Conservation (phyloP, 2,888 invertebrate species). For the Caradrina clavipalpis region DNA sequence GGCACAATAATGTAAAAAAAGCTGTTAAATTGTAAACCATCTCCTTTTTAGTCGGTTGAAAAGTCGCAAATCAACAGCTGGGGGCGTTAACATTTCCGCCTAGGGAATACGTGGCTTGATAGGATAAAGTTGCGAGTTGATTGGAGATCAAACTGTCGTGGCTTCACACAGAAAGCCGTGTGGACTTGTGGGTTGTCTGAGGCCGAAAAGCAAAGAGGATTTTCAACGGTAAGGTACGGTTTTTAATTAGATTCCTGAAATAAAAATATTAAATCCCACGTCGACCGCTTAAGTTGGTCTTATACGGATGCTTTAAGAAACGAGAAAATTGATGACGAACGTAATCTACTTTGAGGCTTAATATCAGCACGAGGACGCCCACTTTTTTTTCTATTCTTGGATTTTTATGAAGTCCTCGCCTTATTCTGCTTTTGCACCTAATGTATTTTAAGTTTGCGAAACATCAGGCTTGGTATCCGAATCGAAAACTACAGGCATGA, state of each 20-base stretch:
- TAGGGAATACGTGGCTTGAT: slow-evolving; percentile 30
- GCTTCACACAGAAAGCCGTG: slow-evolving; percentile 20
- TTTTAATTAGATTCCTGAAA: not conserved
- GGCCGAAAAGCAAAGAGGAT: not conserved
- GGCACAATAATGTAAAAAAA: not conserved
- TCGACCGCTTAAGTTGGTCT: not conserved
- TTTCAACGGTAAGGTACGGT: not conserved
- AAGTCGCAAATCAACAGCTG: not conserved
- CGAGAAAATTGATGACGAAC: not conserved
- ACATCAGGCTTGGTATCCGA: slow-evolving; percentile 9
- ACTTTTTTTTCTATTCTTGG: slow-evolving; percentile 27
- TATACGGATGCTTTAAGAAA: not conserved
- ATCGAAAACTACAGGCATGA: not conserved
- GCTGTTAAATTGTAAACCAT: not conserved
- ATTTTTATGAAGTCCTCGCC: slow-evolving; percentile 30
- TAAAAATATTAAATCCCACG: not conserved
- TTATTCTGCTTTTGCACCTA: not conserved
- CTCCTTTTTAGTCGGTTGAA: not conserved
- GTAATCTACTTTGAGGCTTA: not conserved
- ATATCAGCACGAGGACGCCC: not conserved
- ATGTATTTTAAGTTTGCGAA: slow-evolving; percentile 14
- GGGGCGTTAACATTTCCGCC: slow-evolving; percentile 17
- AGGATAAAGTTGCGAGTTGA: slow-evolving; percentile 27
- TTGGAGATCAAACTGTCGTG: slow-evolving; percentile 35
- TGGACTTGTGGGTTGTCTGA: not conserved